Percentiles rank a stretch among this genome's conserved stretches.
phyloP scores from a whole-genome alignment of 2,113 vertebrate species.

The Bos taurus region DNA sequence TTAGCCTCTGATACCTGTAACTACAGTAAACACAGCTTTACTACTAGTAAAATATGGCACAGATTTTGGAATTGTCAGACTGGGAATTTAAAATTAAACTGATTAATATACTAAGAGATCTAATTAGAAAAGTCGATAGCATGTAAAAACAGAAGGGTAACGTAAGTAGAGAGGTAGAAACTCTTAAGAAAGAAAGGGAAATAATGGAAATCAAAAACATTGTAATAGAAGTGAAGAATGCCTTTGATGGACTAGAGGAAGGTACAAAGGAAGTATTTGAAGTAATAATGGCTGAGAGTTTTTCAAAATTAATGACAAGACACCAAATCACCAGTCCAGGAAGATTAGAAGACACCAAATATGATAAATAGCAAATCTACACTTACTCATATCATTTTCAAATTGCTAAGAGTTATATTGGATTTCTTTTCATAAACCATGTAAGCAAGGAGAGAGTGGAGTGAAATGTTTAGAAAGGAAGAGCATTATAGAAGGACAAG shows the following conservation, averaged over 20 bases:
- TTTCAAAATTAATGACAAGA: neutral
- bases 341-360: neutral
- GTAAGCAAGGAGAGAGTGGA: neutral
- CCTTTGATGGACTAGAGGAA: neutral
- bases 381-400: neutral
- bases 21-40: neutral
- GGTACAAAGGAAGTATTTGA: slow-evolving; percentile 17
- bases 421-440: neutral
- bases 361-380: neutral
- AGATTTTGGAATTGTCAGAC: neutral
- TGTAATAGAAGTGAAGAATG: neutral
- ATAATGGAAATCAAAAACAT: slow-evolving; percentile 1
- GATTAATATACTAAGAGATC: neutral
- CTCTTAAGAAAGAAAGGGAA: neutral
- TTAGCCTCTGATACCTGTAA: neutral
- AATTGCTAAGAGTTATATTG: neutral
- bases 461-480: neutral
- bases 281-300: neutral
- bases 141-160: neutral
- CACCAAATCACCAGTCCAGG: neutral
- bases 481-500: neutral
- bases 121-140: neutral
- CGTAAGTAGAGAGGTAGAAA: neutral
- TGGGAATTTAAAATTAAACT: neutral
- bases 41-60: neutral